Percentiles rank a stretch among this genome's conserved stretches.
These are phyloP conservation scores for Chionoecetes opilio DNA, from an alignment of 1,140 invertebrate genomes.

Conservation along the genomic window DNA sequence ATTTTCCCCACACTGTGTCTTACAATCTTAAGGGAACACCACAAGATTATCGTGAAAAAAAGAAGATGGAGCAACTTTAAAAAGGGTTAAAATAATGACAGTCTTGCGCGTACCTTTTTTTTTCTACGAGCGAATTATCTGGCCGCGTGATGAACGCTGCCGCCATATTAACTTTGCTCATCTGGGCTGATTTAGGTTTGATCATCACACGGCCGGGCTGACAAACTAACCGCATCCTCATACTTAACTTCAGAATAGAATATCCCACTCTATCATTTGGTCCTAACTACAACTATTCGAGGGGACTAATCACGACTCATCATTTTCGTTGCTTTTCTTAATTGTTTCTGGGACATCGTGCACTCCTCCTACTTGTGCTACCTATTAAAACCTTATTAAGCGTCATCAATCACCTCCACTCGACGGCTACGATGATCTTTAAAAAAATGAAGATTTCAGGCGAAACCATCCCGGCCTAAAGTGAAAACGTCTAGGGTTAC, in stretches of 20 bases:
- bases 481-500: conserved; percentile 60
- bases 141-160: conserved; percentile 66
- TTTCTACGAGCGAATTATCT: conserved; percentile 62
- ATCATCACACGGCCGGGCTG: conserved; percentile 72
- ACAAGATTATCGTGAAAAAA: conserved; percentile 69
- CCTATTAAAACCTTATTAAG: not conserved
- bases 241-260: conserved; percentile 68
- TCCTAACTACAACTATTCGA: conserved; percentile 58
- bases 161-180: conserved; percentile 74
- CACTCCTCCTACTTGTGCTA: not conserved
- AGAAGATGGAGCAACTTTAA: conserved; percentile 56
- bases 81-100: conserved; percentile 55
- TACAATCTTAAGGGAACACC: conserved; percentile 61
- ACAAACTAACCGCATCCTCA: conserved; percentile 73
- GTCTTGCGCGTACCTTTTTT: conserved; percentile 14
- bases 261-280: conserved; percentile 66
- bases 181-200: conserved; percentile 71
- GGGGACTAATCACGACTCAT: conserved; percentile 50
- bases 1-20: conserved; percentile 71
- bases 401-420: not conserved
- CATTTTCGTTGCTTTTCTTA: conserved; percentile 49
- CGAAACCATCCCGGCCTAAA: conserved; percentile 8
- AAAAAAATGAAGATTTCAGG: not conserved
- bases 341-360: conserved; percentile 50
- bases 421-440: not conserved